These are phyloP conservation scores for Ailuropoda melanoleuca DNA, from an alignment of 2,113 vertebrate genomes.

Conservation along the genomic window DNA sequence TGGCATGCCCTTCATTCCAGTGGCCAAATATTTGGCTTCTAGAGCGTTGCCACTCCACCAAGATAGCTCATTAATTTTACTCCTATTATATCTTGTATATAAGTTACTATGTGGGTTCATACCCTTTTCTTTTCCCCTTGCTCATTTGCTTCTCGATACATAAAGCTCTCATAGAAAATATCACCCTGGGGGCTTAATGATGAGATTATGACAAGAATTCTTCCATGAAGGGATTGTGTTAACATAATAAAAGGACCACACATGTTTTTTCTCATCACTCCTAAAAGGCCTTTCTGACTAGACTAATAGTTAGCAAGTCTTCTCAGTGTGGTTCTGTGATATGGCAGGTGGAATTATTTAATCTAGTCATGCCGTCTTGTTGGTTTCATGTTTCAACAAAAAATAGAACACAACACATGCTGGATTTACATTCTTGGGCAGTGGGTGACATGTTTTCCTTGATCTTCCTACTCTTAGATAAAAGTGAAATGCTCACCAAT, in stretches of 20 bases:
- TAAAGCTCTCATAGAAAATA: not conserved
- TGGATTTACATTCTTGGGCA: conserved; percentile 81
- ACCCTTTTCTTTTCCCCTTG: not conserved
- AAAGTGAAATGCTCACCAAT: conserved; percentile 68
- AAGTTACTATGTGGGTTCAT: not conserved
- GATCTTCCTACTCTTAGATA: conserved; percentile 70
- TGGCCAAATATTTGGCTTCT: conserved; percentile 34
- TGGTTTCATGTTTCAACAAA: conserved; percentile 82
- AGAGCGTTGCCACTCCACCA: not conserved
- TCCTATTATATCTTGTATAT: not conserved
- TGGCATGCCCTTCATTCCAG: not conserved
- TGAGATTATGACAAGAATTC: not conserved
- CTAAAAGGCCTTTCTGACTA: conserved; percentile 74
- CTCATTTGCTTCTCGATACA: not conserved
- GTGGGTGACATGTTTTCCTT: conserved; percentile 37
- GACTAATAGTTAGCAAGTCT: conserved; percentile 78
- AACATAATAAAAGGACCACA: conserved; percentile 60
- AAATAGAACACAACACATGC: conserved; percentile 73
- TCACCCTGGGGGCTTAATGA: not conserved
- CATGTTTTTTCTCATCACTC: not conserved
- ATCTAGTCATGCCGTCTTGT: conserved; percentile 75
- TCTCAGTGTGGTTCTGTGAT: conserved; percentile 80
- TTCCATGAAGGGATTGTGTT: conserved; percentile 57
- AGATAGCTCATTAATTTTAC: not conserved
- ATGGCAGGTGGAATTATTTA: conserved; percentile 83